Conservation (phyloP, 2,113 vertebrate genomes). For the Lampris megalopsis region DNA sequence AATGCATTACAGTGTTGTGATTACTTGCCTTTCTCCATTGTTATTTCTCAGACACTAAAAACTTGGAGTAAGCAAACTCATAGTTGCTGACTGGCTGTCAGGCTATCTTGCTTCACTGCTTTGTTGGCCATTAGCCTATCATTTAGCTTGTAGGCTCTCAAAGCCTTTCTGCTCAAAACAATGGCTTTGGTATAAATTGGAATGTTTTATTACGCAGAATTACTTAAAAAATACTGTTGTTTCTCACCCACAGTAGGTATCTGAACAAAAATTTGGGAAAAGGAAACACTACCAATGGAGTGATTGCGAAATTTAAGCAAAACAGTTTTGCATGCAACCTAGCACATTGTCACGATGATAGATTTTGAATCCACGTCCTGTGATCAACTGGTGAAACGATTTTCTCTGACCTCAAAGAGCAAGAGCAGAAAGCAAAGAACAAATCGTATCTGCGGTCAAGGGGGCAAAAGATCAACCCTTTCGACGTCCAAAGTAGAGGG, state of each 20-base stretch:
- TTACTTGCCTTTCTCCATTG: conserved; percentile 61
- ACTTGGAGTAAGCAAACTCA: conserved; percentile 27
- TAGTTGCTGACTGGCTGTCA: conserved; percentile 59
- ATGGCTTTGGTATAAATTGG: background rate
- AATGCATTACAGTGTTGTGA: conserved; percentile 43
- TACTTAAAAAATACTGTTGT: conserved; percentile 44
- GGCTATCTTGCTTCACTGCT: conserved; percentile 49
- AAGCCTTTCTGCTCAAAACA: conserved; percentile 42
- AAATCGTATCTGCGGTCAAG: background rate
- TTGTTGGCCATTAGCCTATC: conserved; percentile 64
- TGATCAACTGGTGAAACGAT: conserved; percentile 24
- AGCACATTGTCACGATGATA: conserved; percentile 33
- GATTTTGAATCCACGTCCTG: background rate
- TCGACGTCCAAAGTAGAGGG: conserved; percentile 21
- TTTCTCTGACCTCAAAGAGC: background rate
- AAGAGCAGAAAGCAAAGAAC: background rate
- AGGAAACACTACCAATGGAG: conserved; percentile 25
- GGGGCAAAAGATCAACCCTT: conserved; percentile 21
- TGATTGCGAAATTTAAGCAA: conserved; percentile 52
- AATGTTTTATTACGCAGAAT: conserved; percentile 53
- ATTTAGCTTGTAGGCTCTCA: conserved; percentile 62
- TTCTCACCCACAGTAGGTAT: conserved; percentile 68
- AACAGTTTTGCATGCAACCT: conserved; percentile 20
- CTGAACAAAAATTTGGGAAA: conserved; percentile 38
- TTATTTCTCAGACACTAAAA: conserved; percentile 67